phyloP scores from a whole-genome alignment of 2,888 invertebrate species.

The Anthophora plumipes region DNA sequence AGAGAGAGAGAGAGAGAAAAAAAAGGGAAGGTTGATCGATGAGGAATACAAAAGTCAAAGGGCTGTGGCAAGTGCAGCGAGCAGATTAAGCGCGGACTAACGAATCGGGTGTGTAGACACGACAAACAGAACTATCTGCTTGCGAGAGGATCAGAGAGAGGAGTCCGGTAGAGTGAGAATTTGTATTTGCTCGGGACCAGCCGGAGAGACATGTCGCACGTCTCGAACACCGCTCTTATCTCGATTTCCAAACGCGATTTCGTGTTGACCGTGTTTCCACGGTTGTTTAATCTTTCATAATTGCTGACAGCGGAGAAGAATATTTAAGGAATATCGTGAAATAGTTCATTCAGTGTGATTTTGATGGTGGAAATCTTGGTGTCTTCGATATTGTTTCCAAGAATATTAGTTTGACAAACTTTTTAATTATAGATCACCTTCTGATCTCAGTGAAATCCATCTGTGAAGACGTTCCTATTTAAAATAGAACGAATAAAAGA shows the following conservation, averaged over 20 bases:
- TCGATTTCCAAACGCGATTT: conserved; percentile 8
- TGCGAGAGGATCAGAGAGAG: conserved; percentile 23
- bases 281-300: background rate
- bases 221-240: conserved; percentile 31
- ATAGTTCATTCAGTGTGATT: background rate
- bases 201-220: conserved; percentile 18
- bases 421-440: too few relatives aligned
- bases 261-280: too few relatives aligned
- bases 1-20: too few relatives aligned
- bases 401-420: too few relatives aligned
- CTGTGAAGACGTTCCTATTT: too few relatives aligned
- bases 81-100: conserved; percentile 47
- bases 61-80: conserved; percentile 48
- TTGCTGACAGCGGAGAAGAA: background rate
- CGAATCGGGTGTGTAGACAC: conserved; percentile 51
- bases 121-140: conserved; percentile 69
- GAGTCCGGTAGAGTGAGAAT: conserved; percentile 31
- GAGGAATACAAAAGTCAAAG: conserved; percentile 3
- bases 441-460: too few relatives aligned
- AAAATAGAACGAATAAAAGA: too few relatives aligned
- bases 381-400: background rate
- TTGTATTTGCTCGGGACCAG: conserved; percentile 45
- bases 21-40: conserved; percentile 12
- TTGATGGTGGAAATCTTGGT: background rate
- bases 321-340: background rate